Base-by-base conservation (phyloP, 2,888 invertebrate genomes). In the Cantharis flavilabris region DNA sequence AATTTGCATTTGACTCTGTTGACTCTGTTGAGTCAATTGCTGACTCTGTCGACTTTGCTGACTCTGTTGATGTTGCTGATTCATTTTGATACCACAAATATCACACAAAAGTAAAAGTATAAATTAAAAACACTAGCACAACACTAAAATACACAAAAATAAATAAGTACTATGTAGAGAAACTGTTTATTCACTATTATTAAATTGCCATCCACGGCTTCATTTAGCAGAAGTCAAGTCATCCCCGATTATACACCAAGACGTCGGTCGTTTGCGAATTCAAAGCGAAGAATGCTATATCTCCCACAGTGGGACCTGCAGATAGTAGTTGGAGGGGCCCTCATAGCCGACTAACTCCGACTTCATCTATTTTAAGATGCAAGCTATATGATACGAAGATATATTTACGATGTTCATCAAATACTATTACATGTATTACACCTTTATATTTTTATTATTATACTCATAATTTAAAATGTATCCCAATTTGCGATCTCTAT, bases 191-290 rank as follows among this genome's bases (percentile, higher is more conserved):
- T 83, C 84, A 83, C 84, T 83, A 84, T 84, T 84, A 83, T 84
- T 85, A 83, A 82, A 81, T 81, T 86, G 89, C 88, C 89, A 87
- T 86, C 87, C 89, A 89, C 89, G 90, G 90, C 89, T 89, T 88
- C 89, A 89, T 84, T 89, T 92, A 92, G 92, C 92, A 93, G 92
- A 92, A 93, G 92, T 92, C 86, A 93, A 93, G 92, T 93, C 92
- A 92, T 93, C 92, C 92, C 92, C 91, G 92, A 92, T 90, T 89
- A 86, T 88, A 90, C 90, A 92, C 93, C 94, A 94, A 95, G 95
- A 95, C 95, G 95, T 95, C 95, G 95, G 94, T 95, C 95, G 95
- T 94, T 94, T 94, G 94, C 94, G 94, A 94, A 94, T 94, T 93
- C 94, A 93, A 93, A 94, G 94, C 94, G 94, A 94, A 94, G 94